Base-by-base conservation (phyloP, 1,140 invertebrate species). In the Nasonia giraulti region DNA sequence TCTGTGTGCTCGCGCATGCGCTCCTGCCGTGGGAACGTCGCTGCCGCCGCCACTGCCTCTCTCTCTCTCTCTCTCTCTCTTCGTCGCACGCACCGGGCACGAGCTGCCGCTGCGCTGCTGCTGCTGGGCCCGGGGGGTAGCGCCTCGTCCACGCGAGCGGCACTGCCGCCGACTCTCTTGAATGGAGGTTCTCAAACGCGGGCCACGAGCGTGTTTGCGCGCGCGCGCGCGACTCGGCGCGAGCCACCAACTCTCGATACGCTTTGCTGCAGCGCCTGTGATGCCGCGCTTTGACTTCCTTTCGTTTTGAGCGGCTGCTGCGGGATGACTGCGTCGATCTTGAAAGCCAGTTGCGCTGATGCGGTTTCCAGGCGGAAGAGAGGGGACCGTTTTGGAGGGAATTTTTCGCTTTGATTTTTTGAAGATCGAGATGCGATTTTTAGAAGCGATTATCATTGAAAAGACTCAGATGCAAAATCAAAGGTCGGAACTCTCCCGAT, bases 1-100 rank as follows among this genome's bases (percentile, higher is more conserved):
- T 37, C 12, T 37, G 84, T 44, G 66, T 62, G 69, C 69, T 37
- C 27, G 88, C 89, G 90, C 91, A 91, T 90, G 89, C 89, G 90
- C 90, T 87, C 82, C 88, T 89, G 91, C 90, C 92, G 92, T 93
- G 91, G 91, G 92, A 93, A 93, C 91, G 91, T 91, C 90, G 89
- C 90, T 50, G 76, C 66, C 62, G 75, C 69, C 68, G 44, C 33
- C 27, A 14, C 55, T 76, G 85, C 23, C n/a, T 83, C 86, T 84
- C 87, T 86, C 78, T 85, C 80, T 73, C 33, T n/a, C 82, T 27
- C 14, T 86, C 87, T 83, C 68, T 82, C 88, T 89, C 74, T 37
- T 66, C 33, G 85, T 87, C 85, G 84, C 83, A 66, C 40, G 85
- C 80, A 75, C 75, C 20, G 27, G 40, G 75, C 62, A 78, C 76